Percentiles rank a stretch among this genome's conserved stretches.
phyloP scores from a whole-genome alignment of 2,113 vertebrate genomes.

The Dryoscopus gambensis region DNA sequence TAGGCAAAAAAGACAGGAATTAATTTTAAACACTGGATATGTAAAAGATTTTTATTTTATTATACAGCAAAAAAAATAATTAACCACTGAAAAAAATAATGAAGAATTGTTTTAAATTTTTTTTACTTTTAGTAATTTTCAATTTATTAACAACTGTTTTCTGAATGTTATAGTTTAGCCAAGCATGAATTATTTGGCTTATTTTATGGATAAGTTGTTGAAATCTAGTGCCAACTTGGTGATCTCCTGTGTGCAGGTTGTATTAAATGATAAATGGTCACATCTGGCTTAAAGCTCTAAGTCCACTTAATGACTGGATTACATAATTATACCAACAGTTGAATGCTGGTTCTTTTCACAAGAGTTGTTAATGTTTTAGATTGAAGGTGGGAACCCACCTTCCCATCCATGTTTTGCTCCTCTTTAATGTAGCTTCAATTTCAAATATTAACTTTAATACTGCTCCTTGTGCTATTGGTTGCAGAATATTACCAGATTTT shows the following conservation, averaged over 20 bases:
- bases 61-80: neutral
- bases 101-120: neutral
- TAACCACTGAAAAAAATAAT: neutral
- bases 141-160: neutral
- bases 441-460: neutral
- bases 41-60: neutral
- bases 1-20: fast-evolving
- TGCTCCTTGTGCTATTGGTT: neutral
- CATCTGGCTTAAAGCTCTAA: neutral
- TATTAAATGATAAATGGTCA: neutral
- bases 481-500: neutral
- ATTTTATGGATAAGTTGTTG: neutral
- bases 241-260: neutral
- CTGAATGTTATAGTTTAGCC: neutral
- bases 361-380: neutral
- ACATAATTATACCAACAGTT: neutral
- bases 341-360: neutral
- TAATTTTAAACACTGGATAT: neutral
- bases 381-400: neutral
- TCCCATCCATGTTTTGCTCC: neutral
- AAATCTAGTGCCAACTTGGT: neutral
- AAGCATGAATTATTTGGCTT: neutral
- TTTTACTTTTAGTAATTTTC: neutral
- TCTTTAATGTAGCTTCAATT: neutral
- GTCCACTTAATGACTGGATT: neutral